Evolutionary conservation across 2,113 vertebrate genomes (phyloP).

Genomic region (Plotosus lineatus): DNA sequence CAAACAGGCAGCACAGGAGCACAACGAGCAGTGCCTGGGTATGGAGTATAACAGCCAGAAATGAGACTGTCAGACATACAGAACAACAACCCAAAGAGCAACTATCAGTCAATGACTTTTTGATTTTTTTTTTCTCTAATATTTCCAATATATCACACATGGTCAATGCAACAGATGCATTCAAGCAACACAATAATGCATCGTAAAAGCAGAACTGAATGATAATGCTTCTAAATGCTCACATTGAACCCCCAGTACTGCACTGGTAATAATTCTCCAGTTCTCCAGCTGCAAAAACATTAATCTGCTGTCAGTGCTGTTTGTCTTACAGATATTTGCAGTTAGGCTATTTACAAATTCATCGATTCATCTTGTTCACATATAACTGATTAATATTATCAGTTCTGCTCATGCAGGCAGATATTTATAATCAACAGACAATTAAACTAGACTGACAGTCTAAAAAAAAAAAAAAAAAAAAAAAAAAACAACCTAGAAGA

Average conservation of each 20-base stretch:
- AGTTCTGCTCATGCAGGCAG: background rate
- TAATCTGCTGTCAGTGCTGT: background rate
- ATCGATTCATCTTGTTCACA: background rate
- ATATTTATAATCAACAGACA: background rate
- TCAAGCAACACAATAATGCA: background rate
- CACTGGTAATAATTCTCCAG: background rate
- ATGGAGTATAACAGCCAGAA: background rate
- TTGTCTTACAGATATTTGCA: too few relatives aligned
- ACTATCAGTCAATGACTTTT: background rate
- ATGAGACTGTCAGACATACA: background rate
- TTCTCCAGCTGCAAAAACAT: background rate
- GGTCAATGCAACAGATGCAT: constrained; percentile 8
- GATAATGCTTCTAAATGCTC: background rate
- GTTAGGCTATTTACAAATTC: background rate
- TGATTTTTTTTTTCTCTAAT: too few relatives aligned
- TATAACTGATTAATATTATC: background rate
- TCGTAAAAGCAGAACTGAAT: background rate
- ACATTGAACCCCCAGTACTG: background rate
- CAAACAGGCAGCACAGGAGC: constrained; percentile 20
- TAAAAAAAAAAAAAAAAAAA: background rate
- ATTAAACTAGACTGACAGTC: background rate
- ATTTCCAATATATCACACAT: background rate
- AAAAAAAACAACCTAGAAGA: background rate
- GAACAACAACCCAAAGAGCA: background rate
- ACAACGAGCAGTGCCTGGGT: background rate